These are phyloP conservation scores for Pseudochromis fuscus DNA, from an alignment of 2,797 vertebrate genomes.

Conservation along the genomic window DNA sequence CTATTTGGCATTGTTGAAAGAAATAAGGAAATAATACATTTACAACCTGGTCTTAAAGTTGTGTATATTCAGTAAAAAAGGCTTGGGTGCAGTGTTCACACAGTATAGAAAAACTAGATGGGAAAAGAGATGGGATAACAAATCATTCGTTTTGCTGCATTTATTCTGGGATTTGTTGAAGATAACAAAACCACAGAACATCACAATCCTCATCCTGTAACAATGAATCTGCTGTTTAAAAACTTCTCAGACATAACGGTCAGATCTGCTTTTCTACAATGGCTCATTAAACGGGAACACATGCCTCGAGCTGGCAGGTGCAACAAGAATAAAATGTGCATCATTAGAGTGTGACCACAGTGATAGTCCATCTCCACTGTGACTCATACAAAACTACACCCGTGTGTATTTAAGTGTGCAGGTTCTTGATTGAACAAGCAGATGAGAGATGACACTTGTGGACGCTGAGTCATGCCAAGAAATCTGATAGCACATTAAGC, in stretches of 20 bases:
- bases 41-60: background rate
- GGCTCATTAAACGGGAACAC: slow-evolving; percentile 6
- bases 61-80: accelerated
- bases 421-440: slow-evolving; percentile 9
- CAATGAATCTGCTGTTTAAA: too few relatives aligned
- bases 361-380: background rate
- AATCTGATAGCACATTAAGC: slow-evolving; percentile 5
- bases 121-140: background rate
- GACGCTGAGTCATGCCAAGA: slow-evolving; percentile 17
- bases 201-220: too few relatives aligned
- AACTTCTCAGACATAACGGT: background rate
- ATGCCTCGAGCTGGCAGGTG: slow-evolving; percentile 7
- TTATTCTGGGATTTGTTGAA: background rate
- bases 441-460: slow-evolving; percentile 4
- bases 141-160: accelerated
- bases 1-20: too few relatives aligned
- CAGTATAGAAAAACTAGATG: background rate
- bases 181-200: background rate
- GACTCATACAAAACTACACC: background rate
- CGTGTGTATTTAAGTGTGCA: slow-evolving; percentile 1
- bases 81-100: accelerated
- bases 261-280: background rate
- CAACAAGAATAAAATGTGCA: background rate
- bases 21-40: background rate
- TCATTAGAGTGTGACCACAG: background rate